Percentiles rank a stretch among this genome's conserved stretches.
These are phyloP conservation scores for Paramisgurnus dabryanus DNA, from an alignment of 2,113 vertebrate genomes.

Conservation along the genomic window DNA sequence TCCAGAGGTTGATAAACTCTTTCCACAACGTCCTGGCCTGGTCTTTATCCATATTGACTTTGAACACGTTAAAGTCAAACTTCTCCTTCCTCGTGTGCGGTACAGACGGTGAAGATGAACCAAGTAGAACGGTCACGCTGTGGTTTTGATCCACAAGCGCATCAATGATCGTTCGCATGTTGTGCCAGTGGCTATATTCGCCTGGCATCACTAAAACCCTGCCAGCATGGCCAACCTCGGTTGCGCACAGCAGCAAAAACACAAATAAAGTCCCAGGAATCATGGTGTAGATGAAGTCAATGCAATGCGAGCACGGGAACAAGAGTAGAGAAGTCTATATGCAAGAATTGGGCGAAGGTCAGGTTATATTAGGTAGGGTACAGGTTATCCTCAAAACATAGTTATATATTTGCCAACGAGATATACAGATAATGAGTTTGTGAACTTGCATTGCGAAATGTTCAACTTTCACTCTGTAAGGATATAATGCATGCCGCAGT, in stretches of 20 bases:
- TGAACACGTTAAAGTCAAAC: constrained; percentile 39
- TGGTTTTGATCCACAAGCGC: constrained; percentile 71
- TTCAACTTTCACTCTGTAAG: neutral
- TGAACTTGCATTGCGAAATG: neutral
- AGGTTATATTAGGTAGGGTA: neutral
- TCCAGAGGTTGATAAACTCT: constrained; percentile 47
- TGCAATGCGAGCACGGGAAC: neutral
- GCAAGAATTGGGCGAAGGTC: neutral
- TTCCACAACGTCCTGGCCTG: constrained; percentile 10
- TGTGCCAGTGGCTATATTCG: constrained; percentile 82
- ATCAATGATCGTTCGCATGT: constrained; percentile 72
- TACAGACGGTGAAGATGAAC: constrained; percentile 67
- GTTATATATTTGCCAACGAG: neutral
- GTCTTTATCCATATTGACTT: constrained; percentile 27
- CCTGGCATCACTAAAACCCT: constrained; percentile 78
- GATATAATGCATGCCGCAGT: too few species aligned
- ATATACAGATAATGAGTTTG: neutral
- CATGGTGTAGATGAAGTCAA: neutral
- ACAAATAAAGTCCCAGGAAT: neutral
- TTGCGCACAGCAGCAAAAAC: constrained; percentile 8
- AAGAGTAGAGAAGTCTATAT: neutral
- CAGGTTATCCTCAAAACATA: neutral
- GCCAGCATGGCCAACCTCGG: constrained; percentile 46
- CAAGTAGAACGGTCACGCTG: constrained; percentile 68
- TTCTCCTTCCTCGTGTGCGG: constrained; percentile 45